phyloP scores from a whole-genome alignment of 2,888 invertebrate genomes.

The Labia minor region DNA sequence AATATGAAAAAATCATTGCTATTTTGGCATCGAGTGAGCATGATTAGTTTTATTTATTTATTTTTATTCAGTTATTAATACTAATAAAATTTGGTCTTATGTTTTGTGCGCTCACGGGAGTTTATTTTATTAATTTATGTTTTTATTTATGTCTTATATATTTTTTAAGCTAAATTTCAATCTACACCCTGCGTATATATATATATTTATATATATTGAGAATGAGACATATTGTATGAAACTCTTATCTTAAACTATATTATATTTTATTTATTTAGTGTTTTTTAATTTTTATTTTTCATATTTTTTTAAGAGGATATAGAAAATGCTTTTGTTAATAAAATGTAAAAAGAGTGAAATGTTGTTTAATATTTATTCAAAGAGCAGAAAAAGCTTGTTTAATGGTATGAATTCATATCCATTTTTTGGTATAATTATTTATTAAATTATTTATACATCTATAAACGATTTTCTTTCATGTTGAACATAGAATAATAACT shows the following conservation, averaged over 20 bases:
- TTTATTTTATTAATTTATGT: neutral
- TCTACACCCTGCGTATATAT: conserved; percentile 13
- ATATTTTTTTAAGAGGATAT: conserved; percentile 5
- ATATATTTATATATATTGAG: neutral
- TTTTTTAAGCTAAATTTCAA: neutral
- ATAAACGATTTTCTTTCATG: no score
- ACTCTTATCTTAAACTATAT: neutral
- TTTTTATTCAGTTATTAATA: no score
- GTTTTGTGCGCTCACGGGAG: neutral
- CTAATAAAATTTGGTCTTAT: neutral
- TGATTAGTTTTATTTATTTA: neutral
- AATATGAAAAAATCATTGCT: neutral
- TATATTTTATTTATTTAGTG: neutral
- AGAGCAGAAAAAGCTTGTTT: neutral
- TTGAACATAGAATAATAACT: no score
- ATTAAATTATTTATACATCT: no score
- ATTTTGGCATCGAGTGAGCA: conserved; percentile 14
- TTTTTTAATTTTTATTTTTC: no score
- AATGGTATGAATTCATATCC: neutral
- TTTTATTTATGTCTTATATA: neutral
- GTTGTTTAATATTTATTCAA: neutral
- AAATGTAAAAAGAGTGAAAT: neutral
- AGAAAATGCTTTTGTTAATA: neutral
- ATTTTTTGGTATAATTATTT: neutral
- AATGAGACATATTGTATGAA: neutral